These are phyloP conservation scores for Takifugu ocellatus DNA, from an alignment of 2,797 vertebrate species.

Conservation along the genomic window DNA sequence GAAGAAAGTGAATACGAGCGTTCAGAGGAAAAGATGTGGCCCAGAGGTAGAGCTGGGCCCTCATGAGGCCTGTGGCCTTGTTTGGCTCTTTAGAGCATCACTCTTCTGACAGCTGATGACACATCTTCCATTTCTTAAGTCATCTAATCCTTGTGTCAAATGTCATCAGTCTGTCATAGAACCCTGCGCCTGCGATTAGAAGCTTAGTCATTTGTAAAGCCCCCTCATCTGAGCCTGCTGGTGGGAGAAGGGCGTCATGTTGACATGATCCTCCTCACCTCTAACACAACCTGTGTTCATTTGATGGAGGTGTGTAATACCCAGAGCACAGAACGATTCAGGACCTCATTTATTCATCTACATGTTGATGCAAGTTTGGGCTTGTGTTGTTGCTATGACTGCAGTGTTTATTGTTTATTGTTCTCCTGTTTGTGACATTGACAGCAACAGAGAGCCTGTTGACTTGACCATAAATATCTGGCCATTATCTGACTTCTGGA, in stretches of 20 bases:
- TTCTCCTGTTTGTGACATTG: not conserved
- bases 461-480: no score
- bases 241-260: slow-evolving; percentile 37
- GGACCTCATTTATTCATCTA: not conserved
- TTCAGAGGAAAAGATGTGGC: slow-evolving; percentile 26
- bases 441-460: no score
- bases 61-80: slow-evolving; percentile 35
- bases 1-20: slow-evolving; percentile 26
- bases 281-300: slow-evolving; percentile 15
- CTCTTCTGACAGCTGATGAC: slow-evolving; percentile 36
- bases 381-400: not conserved
- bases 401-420: slow-evolving; percentile 3
- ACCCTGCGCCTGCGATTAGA: slow-evolving; percentile 50
- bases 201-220: slow-evolving; percentile 58
- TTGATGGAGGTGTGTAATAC: not conserved
- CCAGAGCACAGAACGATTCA: not conserved
- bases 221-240: slow-evolving; percentile 42
- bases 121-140: slow-evolving; percentile 50
- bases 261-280: slow-evolving; percentile 50
- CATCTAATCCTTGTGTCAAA: slow-evolving; percentile 54
- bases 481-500: no score
- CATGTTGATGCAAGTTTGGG: no score
- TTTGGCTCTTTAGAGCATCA: slow-evolving; percentile 16
- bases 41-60: slow-evolving; percentile 28
- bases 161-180: slow-evolving; percentile 38